Base-by-base conservation (phyloP, 2,888 invertebrate genomes). In the Lissonota sp. region DNA sequence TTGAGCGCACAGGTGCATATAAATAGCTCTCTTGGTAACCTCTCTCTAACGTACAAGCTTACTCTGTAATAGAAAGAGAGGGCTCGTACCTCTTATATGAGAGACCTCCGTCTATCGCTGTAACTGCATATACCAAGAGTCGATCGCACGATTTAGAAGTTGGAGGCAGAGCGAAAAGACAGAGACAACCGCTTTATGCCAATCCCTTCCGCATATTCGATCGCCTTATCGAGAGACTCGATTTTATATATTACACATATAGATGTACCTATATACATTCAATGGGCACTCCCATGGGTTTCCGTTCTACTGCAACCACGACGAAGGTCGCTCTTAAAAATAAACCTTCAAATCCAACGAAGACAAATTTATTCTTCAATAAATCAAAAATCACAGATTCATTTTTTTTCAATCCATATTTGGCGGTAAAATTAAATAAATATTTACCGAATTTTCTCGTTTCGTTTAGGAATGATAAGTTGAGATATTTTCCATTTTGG, bases 191-290 rank as follows among this genome's bases (percentile, higher is more conserved):
- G 40, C 16, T 64, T n/a, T 70, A 44, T 51, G 71, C 55, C 75
- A 71, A 75, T 80, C 75, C 80, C 75, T 80, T 80, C 80, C 80
- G 75, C 80, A 80, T 80, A 78, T 80, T 75, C 75, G 75, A 66
- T 55, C 75, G 66, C 69, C 75, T 80, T 71, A 75, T 62, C 60
- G 60, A 79, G 70, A 42, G 64, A 26, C 7, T 53, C 16, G 53
- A n/a, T 6, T 4, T 26, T 26, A 26, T 42, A 8, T 10, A n/a
- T 8, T 4, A 42, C 8, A 42, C 10, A 6, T 40, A 42, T 40
- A 42, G 37, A 55, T 46, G 55, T 67, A 51, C 49, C 12, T n/a
- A 57, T 44, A n/a, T n/a, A 46, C 16, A 75, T 46, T 53, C 69
- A 37, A 10, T 16, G 39, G 63, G 55, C 79, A 53, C 79, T 79